A percentile compares a stretch with the other conserved stretches of the same genome.
phyloP scores from a whole-genome alignment of 2,113 vertebrate species.

The Oreochromis aureus region DNA sequence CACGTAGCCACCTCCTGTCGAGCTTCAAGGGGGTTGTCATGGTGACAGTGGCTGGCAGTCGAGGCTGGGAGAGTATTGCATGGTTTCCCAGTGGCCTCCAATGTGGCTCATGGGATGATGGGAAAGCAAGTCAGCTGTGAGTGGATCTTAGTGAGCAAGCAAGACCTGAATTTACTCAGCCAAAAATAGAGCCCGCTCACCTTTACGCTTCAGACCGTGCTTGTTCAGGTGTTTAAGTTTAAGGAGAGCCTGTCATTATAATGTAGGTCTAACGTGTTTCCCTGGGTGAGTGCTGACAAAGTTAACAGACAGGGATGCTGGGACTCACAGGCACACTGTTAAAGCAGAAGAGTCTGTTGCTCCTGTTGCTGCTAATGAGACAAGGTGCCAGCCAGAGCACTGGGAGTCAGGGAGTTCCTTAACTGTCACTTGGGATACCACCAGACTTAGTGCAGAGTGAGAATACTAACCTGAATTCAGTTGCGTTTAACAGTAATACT shows the following conservation, averaged over 20 bases:
- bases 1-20: slow-evolving; percentile 65
- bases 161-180: slow-evolving; percentile 8
- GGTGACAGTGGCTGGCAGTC: slow-evolving; percentile 62
- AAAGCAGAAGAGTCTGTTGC: slow-evolving; percentile 1
- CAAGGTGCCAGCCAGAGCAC: slow-evolving; percentile 4
- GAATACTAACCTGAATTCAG: neutral
- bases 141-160: neutral
- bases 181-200: neutral
- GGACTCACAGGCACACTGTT: slow-evolving; percentile 23
- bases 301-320: neutral
- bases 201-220: neutral
- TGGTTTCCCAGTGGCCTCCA: slow-evolving; percentile 35
- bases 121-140: slow-evolving; percentile 23
- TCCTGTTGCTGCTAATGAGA: slow-evolving; percentile 35
- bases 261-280: neutral
- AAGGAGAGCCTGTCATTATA: neutral
- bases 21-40: slow-evolving; percentile 71
- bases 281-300: neutral
- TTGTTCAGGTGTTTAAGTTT: neutral
- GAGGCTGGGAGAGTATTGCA: slow-evolving; percentile 29
- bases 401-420: slow-evolving; percentile 36
- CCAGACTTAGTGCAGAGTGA: neutral
- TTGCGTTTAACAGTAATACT: neutral
- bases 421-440: slow-evolving; percentile 7
- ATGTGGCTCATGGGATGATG: slow-evolving; percentile 50